These are phyloP conservation scores for Athalia circularis DNA, from an alignment of 2,888 invertebrate species.

Conservation along the genomic window DNA sequence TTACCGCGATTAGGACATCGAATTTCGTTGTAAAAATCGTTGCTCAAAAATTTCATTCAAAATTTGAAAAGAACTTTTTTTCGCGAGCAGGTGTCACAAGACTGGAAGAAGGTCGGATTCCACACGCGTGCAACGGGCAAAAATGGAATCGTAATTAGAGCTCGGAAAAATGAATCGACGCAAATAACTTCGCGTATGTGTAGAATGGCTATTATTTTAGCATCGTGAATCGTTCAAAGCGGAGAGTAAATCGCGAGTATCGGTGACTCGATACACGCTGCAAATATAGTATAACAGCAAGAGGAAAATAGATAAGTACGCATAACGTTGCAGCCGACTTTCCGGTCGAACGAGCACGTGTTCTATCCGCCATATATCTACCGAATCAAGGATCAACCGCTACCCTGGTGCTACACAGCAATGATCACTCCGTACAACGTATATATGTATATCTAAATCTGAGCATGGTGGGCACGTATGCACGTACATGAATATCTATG, in stretches of 20 bases:
- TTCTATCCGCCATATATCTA: conserved; percentile 45
- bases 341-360: conserved; percentile 56
- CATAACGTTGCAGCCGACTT: conserved; percentile 22
- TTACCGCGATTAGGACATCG: too few species aligned
- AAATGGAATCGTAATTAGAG: too few species aligned
- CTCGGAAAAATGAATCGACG: not conserved
- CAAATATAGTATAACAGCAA: too few species aligned
- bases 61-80: too few species aligned
- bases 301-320: not conserved
- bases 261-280: conserved; percentile 24
- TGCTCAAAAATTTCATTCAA: too few species aligned
- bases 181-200: not conserved
- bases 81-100: too few species aligned
- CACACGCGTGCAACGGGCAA: too few species aligned
- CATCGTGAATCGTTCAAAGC: conserved; percentile 34
- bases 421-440: too few species aligned
- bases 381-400: conserved; percentile 24
- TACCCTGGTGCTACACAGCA: conserved; percentile 10
- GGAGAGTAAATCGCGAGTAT: conserved; percentile 13
- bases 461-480: not conserved
- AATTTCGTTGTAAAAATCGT: too few species aligned
- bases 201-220: not conserved
- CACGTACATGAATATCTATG: conserved; percentile 13
- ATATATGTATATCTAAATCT: too few species aligned
- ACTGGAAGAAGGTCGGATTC: too few species aligned